Percentiles rank a stretch among this genome's conserved stretches.
Evolutionary conservation across 2,888 invertebrate genomes (phyloP).

Genomic region (Erebia epiphron): DNA sequence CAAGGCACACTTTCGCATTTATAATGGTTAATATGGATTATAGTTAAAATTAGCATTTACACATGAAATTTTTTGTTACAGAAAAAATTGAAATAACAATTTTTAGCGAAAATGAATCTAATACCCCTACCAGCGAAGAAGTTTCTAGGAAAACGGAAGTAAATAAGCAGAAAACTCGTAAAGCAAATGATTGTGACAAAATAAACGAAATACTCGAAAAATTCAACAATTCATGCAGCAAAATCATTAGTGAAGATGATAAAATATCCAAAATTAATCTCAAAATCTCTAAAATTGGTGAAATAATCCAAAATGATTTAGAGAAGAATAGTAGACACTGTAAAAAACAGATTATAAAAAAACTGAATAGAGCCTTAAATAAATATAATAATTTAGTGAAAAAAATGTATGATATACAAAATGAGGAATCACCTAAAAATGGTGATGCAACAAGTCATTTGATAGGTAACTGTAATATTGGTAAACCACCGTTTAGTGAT

Average conservation of each 20-base stretch:
- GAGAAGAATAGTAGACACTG: neutral
- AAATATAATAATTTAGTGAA: neutral
- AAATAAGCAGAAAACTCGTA: neutral
- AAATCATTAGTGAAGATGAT: neutral
- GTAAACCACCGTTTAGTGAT: neutral
- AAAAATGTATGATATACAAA: neutral
- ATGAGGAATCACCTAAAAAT: neutral
- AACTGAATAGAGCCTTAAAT: neutral
- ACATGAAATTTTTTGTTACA: neutral
- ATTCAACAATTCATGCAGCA: neutral
- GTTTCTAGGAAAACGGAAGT: neutral
- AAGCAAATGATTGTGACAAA: neutral
- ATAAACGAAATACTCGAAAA: neutral
- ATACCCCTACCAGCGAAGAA: neutral
- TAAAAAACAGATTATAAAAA: neutral
- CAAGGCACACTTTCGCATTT: no score
- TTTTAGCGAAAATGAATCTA: neutral
- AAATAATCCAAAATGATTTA: neutral
- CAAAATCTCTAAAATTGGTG: neutral
- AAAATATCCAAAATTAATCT: neutral
- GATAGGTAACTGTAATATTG: neutral
- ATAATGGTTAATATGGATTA: no score
- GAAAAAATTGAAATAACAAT: slow-evolving; percentile 13
- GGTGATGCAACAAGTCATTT: neutral
- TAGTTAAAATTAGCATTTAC: no score